Base-by-base conservation (phyloP, 2,888 invertebrate species). In the Coleophora deauratella region DNA sequence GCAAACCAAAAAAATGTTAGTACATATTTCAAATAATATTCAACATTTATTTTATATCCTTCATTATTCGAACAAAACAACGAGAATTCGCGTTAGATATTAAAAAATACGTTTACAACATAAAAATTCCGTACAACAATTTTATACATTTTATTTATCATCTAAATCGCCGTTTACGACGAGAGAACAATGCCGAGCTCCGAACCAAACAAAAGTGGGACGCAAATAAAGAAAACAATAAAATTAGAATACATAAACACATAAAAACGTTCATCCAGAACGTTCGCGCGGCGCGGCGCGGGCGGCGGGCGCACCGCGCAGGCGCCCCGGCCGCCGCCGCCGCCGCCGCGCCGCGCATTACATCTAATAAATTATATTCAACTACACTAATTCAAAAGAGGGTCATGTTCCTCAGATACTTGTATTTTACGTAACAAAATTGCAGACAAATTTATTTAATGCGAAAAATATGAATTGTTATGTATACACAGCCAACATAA, bases 201-300 rank as follows among this genome's bases (percentile, higher is more conserved):
- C 68, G 80, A 72, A 77, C 81, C 79, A 72, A 79, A 84, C 82
- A 80, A 84, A 85, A 85, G 85, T 85, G 84, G 84, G 75, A 79
- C 85, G 84, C 84, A 78, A 85, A 85, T 82, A 84, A 85, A 81
- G 84, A 82, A 84, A 80, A 85, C 85, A 85, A 85, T 85, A 84
- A 84, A 85, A 85, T 84, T 84, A 81, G 84, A 85, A 84, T 85
- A 84, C 75, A 81, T 80, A 82, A 81, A 84, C 82, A 81, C 81
- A 82, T 82, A 82, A 81, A 74, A 82, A 76, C 74, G 68, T 60
- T 69, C 70, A 72, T 72, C 72, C 76, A 72, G 80, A 76, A 66
- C 67, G 67, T 69, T 72, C 69, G 63, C 61, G 62, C 50, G 63
- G 66, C 66, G n/a, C n/a, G n/a, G n/a, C n/a, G n/a, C n/a, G n/a